Conservation (phyloP, 2,113 vertebrate genomes). For the Artemisiospiza belli region DNA sequence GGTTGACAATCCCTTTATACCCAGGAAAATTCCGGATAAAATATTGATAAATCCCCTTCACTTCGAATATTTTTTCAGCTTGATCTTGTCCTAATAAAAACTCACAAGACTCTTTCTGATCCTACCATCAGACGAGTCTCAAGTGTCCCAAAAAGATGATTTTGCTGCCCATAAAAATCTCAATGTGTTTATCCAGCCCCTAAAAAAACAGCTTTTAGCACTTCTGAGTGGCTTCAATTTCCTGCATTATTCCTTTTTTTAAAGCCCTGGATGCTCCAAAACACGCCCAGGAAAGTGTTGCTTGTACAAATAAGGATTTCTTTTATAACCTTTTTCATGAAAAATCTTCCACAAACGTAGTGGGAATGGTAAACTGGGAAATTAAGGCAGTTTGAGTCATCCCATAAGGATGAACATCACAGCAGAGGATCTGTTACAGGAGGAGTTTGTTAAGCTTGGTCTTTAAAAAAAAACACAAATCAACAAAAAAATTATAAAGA, state of each 20-base stretch:
- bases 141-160: not conserved
- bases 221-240: not conserved
- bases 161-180: not conserved
- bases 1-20: not conserved
- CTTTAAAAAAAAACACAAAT: not conserved
- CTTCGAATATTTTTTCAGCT: not conserved
- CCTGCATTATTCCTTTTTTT: not conserved
- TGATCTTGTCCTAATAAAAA: not conserved
- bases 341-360: not conserved
- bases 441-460: not conserved
- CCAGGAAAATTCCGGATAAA: not conserved
- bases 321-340: not conserved
- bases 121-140: not conserved
- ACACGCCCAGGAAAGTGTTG: accelerated
- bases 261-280: not conserved
- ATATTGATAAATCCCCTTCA: not conserved
- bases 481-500: not conserved
- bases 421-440: not conserved
- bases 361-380: not conserved
- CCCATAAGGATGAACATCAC: not conserved
- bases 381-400: not conserved
- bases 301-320: not conserved
- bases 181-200: not conserved
- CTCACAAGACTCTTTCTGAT: not conserved
- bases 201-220: not conserved